Base-by-base conservation (phyloP, 37 sponge, comb jelly and placozoan species). In the Haliclona indistincta region DNA sequence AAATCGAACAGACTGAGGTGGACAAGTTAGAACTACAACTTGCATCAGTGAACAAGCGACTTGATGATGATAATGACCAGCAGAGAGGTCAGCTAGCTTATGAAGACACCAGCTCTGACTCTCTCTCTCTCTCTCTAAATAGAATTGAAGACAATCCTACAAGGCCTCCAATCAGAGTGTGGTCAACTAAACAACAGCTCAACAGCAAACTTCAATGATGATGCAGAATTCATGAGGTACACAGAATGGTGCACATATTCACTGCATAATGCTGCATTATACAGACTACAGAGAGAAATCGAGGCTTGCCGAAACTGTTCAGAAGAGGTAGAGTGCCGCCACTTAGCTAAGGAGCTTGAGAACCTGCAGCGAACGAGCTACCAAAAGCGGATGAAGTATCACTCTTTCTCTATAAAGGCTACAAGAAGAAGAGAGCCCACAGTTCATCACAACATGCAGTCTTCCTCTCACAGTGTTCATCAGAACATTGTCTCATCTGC, bases 361-460 rank as follows among this genome's bases (percentile, higher is more conserved):
- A 55, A 65, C 20, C 78, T 91, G 8, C 92, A 91, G 43, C 28
- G 54, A 33, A 64, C 67, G 15, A 79, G 69, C 81, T 91, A 91
- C 65, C 60, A 65, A 52, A 62, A 74, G 15, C 79, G 78, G 53
- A 76, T 81, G 83, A 76, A 53, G 60, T 70, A 76, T 34, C 71
- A 72, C n/a, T n/a, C n/a, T n/a, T n/a, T n/a, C n/a, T n/a, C n/a
- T n/a, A n/a, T n/a, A n/a, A n/a, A n/a, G n/a, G n/a, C n/a, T n/a
- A n/a, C n/a, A n/a, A n/a, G n/a, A n/a, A n/a, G n/a, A n/a, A n/a
- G n/a, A n/a, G n/a, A n/a, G n/a, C n/a, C n/a, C n/a, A n/a, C n/a
- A n/a, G n/a, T n/a, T n/a, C n/a, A n/a, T n/a, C n/a, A n/a, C n/a
- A n/a, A n/a, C n/a, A n/a, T n/a, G n/a, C n/a, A n/a, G n/a, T n/a